Conservation (phyloP, 1,140 invertebrate genomes). For the Drosophila watanabei region DNA sequence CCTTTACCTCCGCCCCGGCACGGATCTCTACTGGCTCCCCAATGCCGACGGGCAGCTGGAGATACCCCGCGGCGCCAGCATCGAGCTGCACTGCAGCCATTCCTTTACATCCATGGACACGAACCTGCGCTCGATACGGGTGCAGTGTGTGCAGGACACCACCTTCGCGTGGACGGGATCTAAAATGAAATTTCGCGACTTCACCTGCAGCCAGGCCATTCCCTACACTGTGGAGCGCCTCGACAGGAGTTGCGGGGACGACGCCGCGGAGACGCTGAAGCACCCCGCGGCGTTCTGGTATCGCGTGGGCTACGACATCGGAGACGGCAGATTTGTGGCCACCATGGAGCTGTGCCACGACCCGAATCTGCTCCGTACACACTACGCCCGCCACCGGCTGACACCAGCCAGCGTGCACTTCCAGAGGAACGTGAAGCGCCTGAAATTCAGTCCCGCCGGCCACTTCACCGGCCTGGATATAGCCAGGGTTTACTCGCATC, state of each 20-base stretch:
- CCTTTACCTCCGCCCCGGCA: conserved; percentile 61
- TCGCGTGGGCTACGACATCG: conserved; percentile 70
- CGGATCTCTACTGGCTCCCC: conserved; percentile 68
- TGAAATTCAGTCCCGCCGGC: conserved; percentile 63
- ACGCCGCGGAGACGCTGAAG: background rate
- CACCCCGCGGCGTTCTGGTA: conserved; percentile 38
- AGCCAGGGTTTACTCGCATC: conserved; percentile 59
- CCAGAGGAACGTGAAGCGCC: conserved; percentile 67
- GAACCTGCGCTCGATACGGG: conserved; percentile 26
- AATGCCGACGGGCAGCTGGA: conserved; percentile 56
- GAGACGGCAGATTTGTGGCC: conserved; percentile 59
- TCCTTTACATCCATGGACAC: conserved; percentile 45
- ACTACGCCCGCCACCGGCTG: conserved; percentile 57
- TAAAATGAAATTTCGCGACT: conserved; percentile 59
- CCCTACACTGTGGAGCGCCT: conserved; percentile 56
- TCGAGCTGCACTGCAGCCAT: conserved; percentile 65
- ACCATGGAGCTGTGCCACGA: conserved; percentile 76
- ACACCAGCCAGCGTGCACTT: conserved; percentile 63
- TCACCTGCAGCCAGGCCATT: conserved; percentile 49
- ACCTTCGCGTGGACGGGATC: conserved; percentile 55
- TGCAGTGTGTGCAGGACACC: conserved; percentile 60
- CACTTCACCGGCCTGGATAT: conserved; percentile 65
- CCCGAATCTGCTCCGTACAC: conserved; percentile 51
- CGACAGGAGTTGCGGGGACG: conserved; percentile 39
- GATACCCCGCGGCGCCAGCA: conserved; percentile 55